Percentiles rank a stretch among this genome's conserved stretches.
These are phyloP conservation scores for Meteorus colon DNA, from an alignment of 2,888 invertebrate species.

Conservation along the genomic window DNA sequence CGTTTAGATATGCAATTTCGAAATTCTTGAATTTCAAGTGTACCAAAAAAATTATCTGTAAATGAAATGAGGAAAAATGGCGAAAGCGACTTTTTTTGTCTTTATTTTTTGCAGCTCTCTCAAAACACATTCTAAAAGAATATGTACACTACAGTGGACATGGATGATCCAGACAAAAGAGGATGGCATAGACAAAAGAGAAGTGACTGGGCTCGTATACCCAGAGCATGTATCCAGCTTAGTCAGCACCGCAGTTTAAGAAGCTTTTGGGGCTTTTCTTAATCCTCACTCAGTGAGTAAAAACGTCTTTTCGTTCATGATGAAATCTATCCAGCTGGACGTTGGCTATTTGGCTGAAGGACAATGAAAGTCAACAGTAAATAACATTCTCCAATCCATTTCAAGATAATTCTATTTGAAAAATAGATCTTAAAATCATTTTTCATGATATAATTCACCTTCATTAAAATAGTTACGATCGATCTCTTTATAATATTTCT, in stretches of 20 bases:
- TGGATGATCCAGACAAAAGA: slow-evolving; percentile 70
- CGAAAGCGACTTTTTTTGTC: too few species aligned
- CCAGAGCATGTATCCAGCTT: slow-evolving; percentile 72
- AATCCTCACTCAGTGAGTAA: slow-evolving; percentile 66
- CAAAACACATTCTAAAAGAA: slow-evolving; percentile 27
- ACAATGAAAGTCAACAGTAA: not conserved
- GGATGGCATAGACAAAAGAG: slow-evolving; percentile 50
- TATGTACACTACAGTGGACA: slow-evolving; percentile 35
- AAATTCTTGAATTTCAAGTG: too few species aligned
- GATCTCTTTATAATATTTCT: not conserved
- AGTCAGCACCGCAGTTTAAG: slow-evolving; percentile 72
- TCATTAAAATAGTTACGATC: not conserved
- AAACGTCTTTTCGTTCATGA: slow-evolving; percentile 54
- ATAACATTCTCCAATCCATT: not conserved
- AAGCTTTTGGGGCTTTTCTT: slow-evolving; percentile 71
- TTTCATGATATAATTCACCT: not conserved
- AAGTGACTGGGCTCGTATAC: slow-evolving; percentile 44
- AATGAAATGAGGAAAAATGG: too few species aligned
- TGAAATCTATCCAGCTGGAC: slow-evolving; percentile 17
- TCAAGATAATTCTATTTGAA: not conserved
- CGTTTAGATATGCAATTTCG: too few species aligned
- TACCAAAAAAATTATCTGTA: too few species aligned
- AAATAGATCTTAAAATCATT: not conserved
- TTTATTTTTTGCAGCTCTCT: not conserved
- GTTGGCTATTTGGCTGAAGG: slow-evolving; percentile 1